A percentile compares a stretch with the other conserved stretches of the same genome.
These are phyloP conservation scores for Enteromius mattozi DNA, from an alignment of 2,797 vertebrate genomes.

Conservation along the genomic window DNA sequence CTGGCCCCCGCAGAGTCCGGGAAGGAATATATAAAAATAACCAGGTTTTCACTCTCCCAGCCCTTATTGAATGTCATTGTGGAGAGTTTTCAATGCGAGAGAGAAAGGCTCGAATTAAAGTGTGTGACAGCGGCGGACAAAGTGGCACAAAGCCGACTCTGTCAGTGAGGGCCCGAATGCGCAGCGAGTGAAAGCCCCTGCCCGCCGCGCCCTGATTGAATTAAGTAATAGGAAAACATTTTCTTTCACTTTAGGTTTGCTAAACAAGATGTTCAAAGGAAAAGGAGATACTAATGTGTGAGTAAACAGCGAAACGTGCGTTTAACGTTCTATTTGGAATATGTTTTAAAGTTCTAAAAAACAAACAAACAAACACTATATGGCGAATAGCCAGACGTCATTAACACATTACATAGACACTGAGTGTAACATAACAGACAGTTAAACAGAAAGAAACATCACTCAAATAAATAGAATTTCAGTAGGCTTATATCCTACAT, in stretches of 20 bases:
- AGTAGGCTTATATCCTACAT: background rate
- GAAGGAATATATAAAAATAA: constrained; percentile 98
- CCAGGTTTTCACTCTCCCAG: constrained; percentile 95
- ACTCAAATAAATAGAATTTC: background rate
- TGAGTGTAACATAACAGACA: background rate
- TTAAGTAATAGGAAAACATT: constrained; percentile 99
- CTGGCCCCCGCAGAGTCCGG: constrained; percentile 87
- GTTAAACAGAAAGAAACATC: background rate
- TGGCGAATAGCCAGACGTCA: background rate
- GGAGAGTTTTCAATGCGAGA: constrained; percentile 99
- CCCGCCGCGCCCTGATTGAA: constrained; percentile 95
- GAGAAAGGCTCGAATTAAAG: constrained; percentile 99
- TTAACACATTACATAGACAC: background rate
- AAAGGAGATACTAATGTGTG: constrained; percentile 63
- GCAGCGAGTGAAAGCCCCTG: constrained; percentile 95
- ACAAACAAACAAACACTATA: background rate
- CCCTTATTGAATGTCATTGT: constrained; percentile 99
- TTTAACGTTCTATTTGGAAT: constrained; percentile 59
- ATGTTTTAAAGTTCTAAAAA: constrained; percentile 9
- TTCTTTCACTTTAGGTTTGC: constrained; percentile 98
- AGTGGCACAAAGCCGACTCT: constrained; percentile 99
- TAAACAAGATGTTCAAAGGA: constrained; percentile 90
- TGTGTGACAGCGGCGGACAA: constrained; percentile 99
- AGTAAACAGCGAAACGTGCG: constrained; percentile 72
- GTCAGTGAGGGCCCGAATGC: constrained; percentile 95